Conservation (phyloP, 2,797 vertebrate species). For the Acanthurus lineatus region DNA sequence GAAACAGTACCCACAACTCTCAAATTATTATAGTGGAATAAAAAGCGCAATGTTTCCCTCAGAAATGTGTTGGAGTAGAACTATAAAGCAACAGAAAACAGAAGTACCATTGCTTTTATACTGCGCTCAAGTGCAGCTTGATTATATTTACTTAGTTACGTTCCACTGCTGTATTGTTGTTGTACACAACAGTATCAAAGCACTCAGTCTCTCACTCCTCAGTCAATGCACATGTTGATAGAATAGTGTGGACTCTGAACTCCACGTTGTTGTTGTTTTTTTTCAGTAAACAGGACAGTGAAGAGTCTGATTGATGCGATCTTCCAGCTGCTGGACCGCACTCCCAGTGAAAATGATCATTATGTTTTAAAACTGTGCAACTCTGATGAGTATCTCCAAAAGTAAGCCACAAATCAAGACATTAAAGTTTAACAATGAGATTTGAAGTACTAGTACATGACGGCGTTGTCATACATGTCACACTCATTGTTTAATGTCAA, state of each 20-base stretch:
- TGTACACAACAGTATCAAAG: background rate
- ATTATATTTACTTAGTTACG: background rate
- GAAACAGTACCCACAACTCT: background rate
- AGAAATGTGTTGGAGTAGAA: background rate
- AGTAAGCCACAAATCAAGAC: conserved; percentile 60
- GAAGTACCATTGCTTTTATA: background rate
- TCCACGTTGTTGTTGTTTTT: background rate
- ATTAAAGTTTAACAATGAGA: background rate
- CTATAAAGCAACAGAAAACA: background rate
- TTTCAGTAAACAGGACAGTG: conserved; percentile 79
- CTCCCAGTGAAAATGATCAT: background rate
- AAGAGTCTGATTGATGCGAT: conserved; percentile 74
- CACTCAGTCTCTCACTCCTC: background rate
- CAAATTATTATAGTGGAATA: background rate
- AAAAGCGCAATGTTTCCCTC: background rate
- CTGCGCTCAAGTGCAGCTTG: background rate
- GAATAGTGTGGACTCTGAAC: conserved; percentile 42
- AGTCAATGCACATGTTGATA: conserved; percentile 13
- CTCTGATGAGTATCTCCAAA: conserved; percentile 81
- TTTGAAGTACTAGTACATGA: background rate
- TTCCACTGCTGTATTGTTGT: background rate
- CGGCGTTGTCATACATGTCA: background rate
- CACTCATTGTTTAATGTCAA: background rate
- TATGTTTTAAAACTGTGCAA: conserved; percentile 81
- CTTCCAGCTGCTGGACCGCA: conserved; percentile 64